These are phyloP conservation scores for Campoplex capitator DNA, from an alignment of 2,888 invertebrate genomes.

Conservation along the genomic window DNA sequence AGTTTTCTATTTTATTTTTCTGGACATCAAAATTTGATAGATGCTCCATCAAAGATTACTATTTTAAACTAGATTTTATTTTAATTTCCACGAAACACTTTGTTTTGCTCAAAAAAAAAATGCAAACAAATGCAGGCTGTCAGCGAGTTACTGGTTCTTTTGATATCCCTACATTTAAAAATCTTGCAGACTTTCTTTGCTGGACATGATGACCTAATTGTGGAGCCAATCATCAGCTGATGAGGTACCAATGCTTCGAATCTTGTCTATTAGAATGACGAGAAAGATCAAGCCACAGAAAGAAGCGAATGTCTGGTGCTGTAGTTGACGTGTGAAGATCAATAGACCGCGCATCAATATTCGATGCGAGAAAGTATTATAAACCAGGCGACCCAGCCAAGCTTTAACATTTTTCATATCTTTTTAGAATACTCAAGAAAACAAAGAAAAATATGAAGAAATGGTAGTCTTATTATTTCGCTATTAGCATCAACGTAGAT, in stretches of 20 bases:
- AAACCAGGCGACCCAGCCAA: neutral
- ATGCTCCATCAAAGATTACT: too few species aligned
- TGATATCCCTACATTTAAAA: neutral
- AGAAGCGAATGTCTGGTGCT: constrained; percentile 33
- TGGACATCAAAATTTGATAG: too few species aligned
- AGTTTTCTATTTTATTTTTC: too few species aligned
- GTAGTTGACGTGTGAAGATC: constrained; percentile 39
- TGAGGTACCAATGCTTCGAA: constrained; percentile 61
- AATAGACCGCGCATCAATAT: constrained; percentile 17
- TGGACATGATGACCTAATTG: neutral
- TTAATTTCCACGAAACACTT: too few species aligned
- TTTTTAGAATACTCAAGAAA: neutral
- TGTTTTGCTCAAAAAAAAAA: too few species aligned
- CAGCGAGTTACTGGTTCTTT: too few species aligned
- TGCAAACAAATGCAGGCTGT: too few species aligned
- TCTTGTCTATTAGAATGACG: constrained; percentile 45
- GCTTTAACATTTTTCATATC: neutral
- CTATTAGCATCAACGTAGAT: neutral
- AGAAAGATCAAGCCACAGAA: constrained; percentile 55
- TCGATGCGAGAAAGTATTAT: neutral
- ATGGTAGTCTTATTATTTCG: neutral
- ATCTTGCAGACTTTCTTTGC: neutral
- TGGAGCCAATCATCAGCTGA: constrained; percentile 70
- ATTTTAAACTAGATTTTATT: too few species aligned
- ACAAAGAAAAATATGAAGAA: neutral